A percentile compares a stretch with the other conserved stretches of the same genome.
Evolutionary conservation across 2,113 vertebrate species (phyloP).

Genomic region (Xerus inauris): DNA sequence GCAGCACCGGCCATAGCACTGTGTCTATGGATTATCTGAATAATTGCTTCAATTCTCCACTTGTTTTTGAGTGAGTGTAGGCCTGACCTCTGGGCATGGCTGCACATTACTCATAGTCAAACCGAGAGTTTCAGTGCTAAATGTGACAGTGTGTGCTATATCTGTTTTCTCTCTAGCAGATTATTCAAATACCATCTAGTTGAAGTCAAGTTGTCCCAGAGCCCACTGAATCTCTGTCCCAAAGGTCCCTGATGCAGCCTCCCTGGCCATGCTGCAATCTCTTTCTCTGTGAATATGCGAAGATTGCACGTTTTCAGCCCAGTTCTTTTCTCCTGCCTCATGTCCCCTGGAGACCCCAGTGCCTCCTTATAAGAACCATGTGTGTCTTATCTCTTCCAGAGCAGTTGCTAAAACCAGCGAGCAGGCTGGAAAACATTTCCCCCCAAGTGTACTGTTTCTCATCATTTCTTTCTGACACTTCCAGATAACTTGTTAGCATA

Average conservation of each 20-base stretch:
- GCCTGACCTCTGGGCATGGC: conserved; percentile 47
- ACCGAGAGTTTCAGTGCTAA: conserved; percentile 19
- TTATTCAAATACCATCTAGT: conserved; percentile 49
- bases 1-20: background rate
- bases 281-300: conserved; percentile 42
- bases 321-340: conserved; percentile 54
- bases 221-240: conserved; percentile 54
- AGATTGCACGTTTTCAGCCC: conserved; percentile 30
- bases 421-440: conserved; percentile 10
- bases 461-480: conserved; percentile 55
- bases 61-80: conserved; percentile 59
- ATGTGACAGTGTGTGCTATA: background rate
- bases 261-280: conserved; percentile 39
- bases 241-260: conserved; percentile 40
- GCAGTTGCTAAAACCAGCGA: conserved; percentile 54
- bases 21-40: background rate
- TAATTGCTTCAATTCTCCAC: conserved; percentile 53
- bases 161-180: conserved; percentile 41
- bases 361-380: conserved; percentile 16
- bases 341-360: background rate
- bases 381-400: conserved; percentile 53
- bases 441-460: background rate
- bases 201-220: conserved; percentile 66
- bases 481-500: conserved; percentile 54
- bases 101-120: conserved; percentile 47